These are phyloP conservation scores for Galago senegalensis DNA, from an alignment of 2,797 vertebrate genomes.

Conservation along the genomic window DNA sequence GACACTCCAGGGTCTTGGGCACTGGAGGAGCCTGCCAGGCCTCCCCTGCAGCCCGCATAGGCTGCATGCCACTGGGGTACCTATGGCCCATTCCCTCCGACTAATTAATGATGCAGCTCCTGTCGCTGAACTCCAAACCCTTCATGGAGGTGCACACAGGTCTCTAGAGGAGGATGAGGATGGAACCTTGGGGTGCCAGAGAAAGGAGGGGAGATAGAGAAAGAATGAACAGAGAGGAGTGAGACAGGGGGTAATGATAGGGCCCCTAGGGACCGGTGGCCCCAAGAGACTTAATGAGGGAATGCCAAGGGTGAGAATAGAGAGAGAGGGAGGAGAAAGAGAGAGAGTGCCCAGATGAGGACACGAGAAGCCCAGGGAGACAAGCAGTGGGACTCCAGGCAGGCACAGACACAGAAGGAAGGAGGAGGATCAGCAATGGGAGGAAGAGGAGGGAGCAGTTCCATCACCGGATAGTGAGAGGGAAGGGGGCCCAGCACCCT, in stretches of 20 bases:
- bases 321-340: not conserved
- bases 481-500: accelerated
- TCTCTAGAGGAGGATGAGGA: not conserved
- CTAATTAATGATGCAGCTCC: not conserved
- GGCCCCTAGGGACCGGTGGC: not conserved
- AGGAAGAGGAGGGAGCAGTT: not conserved
- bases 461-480: not conserved
- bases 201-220: not conserved
- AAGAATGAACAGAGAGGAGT: not conserved
- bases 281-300: not conserved
- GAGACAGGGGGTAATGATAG: not conserved
- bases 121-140: not conserved
- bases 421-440: not conserved
- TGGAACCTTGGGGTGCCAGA: not conserved
- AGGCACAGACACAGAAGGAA: not conserved
- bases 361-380: not conserved
- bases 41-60: not conserved
- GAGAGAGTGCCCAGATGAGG: not conserved
- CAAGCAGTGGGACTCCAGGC: not conserved
- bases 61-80: not conserved
- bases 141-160: not conserved
- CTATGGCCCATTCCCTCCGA: not conserved
- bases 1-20: constrained; percentile 2
- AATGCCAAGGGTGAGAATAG: not conserved
- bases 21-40: not conserved